Evolutionary conservation across 2,888 invertebrate species (phyloP), one percentile per base, ranked within the genome.

Genomic region (Willowsia nigromaculata): DNA sequence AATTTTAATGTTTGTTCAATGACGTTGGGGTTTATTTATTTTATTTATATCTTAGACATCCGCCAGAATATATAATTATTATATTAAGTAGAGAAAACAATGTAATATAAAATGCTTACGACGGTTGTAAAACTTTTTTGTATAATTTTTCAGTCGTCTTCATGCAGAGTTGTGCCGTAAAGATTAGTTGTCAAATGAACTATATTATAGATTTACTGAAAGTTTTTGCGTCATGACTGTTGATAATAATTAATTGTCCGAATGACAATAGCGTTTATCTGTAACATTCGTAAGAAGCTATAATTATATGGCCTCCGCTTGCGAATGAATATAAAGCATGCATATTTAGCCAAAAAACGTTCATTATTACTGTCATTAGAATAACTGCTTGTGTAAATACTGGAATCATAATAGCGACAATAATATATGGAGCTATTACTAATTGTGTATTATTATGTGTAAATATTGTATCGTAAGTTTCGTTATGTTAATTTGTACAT

Each of bases 361-460:
- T 59, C 59, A 59, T 59, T 59, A 59, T 59, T 59, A 18, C 50
- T 50, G 50, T 50, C 18, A 50, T 50, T 50, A 50, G 47, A 0
- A 56, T 22, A 53, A n/a, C n/a, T 13, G 5, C 11, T 6, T 13
- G 7, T 56, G 56, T 56, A 56, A 56, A 56, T 56, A 56, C 15
- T 25, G 56, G 7, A 59, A 25, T 59, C 15, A 25, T 25, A 53
- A 33, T 56, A 25, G 56, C 56, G 25, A 25, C 56, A 56, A 56
- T 27, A 62, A n/a, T 18, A 40, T 40, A 33, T 62, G 33, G 15
- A 62, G 62, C 30, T 62, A 62, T 62, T 1, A 62, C 5, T 13
- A 53, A 50, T 62, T 62, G 59, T 62, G 59, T 62, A 62, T 62
- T 62, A 62, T 62, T 62, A 62, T 30, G 27, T 62, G 59, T 62